A percentile compares a stretch with the other conserved stretches of the same genome.
These are phyloP conservation scores for Drosophila diplacantha DNA, from an alignment of 2,888 invertebrate species.

Conservation along the genomic window DNA sequence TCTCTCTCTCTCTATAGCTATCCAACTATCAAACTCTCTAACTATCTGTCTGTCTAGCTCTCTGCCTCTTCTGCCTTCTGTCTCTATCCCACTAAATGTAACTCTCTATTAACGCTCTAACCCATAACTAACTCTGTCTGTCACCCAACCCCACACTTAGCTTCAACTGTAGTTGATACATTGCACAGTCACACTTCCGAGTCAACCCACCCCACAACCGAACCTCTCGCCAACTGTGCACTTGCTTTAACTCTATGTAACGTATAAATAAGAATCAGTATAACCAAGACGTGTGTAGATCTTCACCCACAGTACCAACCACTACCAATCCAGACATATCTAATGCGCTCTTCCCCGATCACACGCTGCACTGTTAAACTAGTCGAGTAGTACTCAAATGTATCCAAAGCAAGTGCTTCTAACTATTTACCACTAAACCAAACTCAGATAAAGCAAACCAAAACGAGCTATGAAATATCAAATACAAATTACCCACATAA, in stretches of 20 bases:
- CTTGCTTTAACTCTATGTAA: conserved; percentile 54
- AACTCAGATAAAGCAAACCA: conserved; percentile 46
- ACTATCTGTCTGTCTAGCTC: conserved; percentile 36
- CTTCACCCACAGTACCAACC: conserved; percentile 40
- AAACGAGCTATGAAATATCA: conserved; percentile 68
- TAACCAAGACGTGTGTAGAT: conserved; percentile 44
- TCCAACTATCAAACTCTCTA: conserved; percentile 10
- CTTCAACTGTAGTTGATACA: conserved; percentile 57
- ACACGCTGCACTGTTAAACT: conserved; percentile 58
- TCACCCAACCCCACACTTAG: conserved; percentile 50
- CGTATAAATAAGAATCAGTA: conserved; percentile 47
- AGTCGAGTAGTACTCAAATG: conserved; percentile 54
- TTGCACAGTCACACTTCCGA: conserved; percentile 29
- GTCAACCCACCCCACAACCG: conserved; percentile 11
- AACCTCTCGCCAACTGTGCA: conserved; percentile 52
- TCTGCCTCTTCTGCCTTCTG: conserved; percentile 41
- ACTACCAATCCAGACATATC: conserved; percentile 31
- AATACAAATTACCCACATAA: conserved; percentile 65
- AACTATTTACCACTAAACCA: conserved; percentile 53
- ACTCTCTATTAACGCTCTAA: conserved; percentile 30
- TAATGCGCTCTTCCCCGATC: conserved; percentile 54
- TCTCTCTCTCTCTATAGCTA: conserved; percentile 30
- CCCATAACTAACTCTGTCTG: conserved; percentile 29
- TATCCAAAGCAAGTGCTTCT: conserved; percentile 53
- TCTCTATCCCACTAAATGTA: conserved; percentile 33